Evolutionary conservation across 2,797 vertebrate genomes (phyloP).

Genomic region (Emydoidea blandingii): DNA sequence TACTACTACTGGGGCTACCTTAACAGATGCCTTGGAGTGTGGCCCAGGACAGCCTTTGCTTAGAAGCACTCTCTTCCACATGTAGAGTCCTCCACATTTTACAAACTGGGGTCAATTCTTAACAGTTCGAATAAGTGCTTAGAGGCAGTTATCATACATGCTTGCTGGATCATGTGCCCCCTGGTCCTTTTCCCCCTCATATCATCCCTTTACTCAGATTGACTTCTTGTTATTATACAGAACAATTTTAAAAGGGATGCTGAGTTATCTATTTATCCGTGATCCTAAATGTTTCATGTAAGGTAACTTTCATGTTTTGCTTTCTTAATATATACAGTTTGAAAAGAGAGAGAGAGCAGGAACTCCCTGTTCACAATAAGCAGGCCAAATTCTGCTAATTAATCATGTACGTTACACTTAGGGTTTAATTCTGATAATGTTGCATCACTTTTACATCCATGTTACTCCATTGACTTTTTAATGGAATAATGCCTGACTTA

Average conservation of each 20-base stretch:
- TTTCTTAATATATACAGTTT: not conserved
- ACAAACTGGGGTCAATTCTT: not conserved
- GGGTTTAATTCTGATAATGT: too few relatives aligned
- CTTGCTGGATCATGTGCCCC: not conserved
- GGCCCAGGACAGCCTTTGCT: not conserved
- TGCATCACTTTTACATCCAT: too few relatives aligned
- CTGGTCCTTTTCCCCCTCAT: not conserved
- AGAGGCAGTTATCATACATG: not conserved
- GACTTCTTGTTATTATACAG: not conserved
- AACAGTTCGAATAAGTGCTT: not conserved
- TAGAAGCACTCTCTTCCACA: too few relatives aligned
- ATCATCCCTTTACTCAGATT: not conserved
- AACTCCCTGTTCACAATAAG: not conserved
- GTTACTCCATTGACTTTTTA: not conserved
- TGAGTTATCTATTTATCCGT: not conserved
- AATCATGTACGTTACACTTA: not conserved
- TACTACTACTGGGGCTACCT: not conserved
- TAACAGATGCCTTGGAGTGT: not conserved
- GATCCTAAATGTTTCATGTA: not conserved
- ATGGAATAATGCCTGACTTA: not conserved
- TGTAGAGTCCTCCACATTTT: not conserved
- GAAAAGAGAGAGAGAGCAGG: not conserved
- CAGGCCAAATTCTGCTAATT: too few relatives aligned
- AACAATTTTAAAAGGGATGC: not conserved
- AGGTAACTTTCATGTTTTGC: not conserved